Evolutionary conservation across 2,797 vertebrate genomes (phyloP), one percentile per base, ranked within the genome.

Genomic region (Helostoma temminkii): DNA sequence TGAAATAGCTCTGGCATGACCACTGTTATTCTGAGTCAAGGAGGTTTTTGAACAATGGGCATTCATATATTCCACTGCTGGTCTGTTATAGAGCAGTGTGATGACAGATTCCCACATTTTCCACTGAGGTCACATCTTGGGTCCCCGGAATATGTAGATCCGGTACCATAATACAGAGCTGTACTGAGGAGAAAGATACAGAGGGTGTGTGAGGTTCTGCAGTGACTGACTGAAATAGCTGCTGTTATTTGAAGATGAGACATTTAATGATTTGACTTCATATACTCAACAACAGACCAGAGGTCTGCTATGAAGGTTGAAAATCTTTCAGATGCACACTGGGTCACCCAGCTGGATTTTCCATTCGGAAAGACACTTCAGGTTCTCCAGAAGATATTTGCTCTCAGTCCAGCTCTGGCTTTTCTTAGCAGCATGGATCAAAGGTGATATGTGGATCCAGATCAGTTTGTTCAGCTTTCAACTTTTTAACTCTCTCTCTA

Each of bases 381-480:
- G 56, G 30, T 76, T 67, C 52, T 71, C 59, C 49, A 25, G 45
- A 15, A 58, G 4, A 62, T 81, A 56, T 57, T 80, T 69, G 46
- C 75, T 78, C 30, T 49, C 16, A 0, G 48, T 80, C 76, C 71
- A 85, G 65, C 48, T 71, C 61, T 77, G 80, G 68, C 55, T 78
- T 74, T 43, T 48, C 62, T 73, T 74, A 75, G 50, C 66, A 64
- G 56, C 32, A 10, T 16, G 54, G 70, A 80, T 85, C 66, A 78
- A 43, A 72, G 48, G 28, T 89, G 81, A 91, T 81, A 63, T 82
- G 88, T 77, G 61, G 72, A 76, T 83, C 71, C 71, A 83, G 54
- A 76, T 80, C 37, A 76, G 41, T 36, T 53, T 37, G 6, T 73
- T 67, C 68, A 79, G 60, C 57, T 71, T 52, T 12, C n/a, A n/a